Percentiles rank a stretch among this genome's conserved stretches.
These are phyloP conservation scores for Argya squamiceps DNA, from an alignment of 2,797 vertebrate genomes.

Conservation along the genomic window DNA sequence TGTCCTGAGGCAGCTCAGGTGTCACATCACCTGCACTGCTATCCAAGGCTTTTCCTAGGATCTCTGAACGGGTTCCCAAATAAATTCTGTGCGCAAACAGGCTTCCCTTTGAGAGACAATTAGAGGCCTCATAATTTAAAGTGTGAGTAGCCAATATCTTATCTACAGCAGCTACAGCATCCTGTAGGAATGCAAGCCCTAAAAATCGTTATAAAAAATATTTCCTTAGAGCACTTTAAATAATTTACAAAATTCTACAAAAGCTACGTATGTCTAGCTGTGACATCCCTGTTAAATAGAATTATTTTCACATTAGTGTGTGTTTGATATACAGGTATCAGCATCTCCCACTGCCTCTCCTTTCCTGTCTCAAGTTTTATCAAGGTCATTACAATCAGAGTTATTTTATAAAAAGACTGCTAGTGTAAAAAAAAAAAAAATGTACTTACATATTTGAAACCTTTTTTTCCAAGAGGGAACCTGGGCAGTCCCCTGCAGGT, in stretches of 20 bases:
- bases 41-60: neutral
- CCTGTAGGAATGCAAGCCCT: neutral
- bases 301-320: slow-evolving; percentile 17
- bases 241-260: slow-evolving; percentile 76
- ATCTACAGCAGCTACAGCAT: slow-evolving; percentile 2
- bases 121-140: slow-evolving; percentile 54
- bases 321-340: neutral
- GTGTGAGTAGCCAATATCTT: slow-evolving; percentile 2
- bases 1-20: neutral
- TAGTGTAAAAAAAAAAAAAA: neutral
- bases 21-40: neutral
- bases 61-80: neutral
- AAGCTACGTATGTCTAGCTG: slow-evolving; percentile 9
- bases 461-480: neutral
- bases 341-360: neutral
- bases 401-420: neutral
- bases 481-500: slow-evolving; percentile 17
- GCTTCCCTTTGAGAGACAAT: neutral
- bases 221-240: slow-evolving; percentile 71
- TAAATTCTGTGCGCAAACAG: neutral
- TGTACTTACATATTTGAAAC: slow-evolving; percentile 52
- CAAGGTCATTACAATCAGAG: neutral
- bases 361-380: neutral
- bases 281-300: slow-evolving; percentile 58
- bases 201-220: slow-evolving; percentile 70